Evolutionary conservation across 37 sponge, comb jelly and placozoan species (phyloP), one percentile per base, ranked within the genome.

Genomic region (Crambe crambe): DNA sequence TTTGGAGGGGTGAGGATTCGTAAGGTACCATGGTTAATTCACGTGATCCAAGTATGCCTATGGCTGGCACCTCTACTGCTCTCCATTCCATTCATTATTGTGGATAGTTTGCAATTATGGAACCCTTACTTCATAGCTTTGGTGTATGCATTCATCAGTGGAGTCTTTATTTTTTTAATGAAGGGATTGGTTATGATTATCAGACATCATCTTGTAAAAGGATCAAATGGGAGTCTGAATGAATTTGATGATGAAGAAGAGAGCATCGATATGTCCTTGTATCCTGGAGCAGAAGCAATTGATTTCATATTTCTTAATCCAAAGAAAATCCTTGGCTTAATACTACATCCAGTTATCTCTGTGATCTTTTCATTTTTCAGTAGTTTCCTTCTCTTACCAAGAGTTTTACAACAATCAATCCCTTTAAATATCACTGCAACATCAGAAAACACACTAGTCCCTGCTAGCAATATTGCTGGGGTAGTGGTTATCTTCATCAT

Each of bases 1-100:
- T 76, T 83, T 34, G 91, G 91, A 10, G 91, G 91, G 12, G 61
- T 75, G 2, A 81, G 81, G 59, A n/a, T 82, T 31, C 74, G 73
- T 21, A 61, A 35, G 17, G 63, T 76, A 31, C 91, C 91, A 12
- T 82, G 79, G 42, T 77, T 58, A 78, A 36, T 76, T 4, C 79
- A 82, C 54, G 17, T 77, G 26, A 67, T 77, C 5, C 91, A 86
- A 51, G 21, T 76, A 15, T 25, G 40, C 8, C 59, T 86, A 10
- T 91, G 82, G 80, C 2, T 81, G 6, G 37, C 63, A 34, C 91
- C 91, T 6, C 61, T 86, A 18, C 17, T 82, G 0, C 61, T 82
- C 8, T 51, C 61, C 5, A 15, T 71, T n/a, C 87, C 87, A 0
- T 86, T 91, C 68, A 62, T 78, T 12, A 62, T 81, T 22, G 42